These are phyloP conservation scores for Hippoglossus stenolepis DNA, from an alignment of 2,113 vertebrate species.

Conservation along the genomic window DNA sequence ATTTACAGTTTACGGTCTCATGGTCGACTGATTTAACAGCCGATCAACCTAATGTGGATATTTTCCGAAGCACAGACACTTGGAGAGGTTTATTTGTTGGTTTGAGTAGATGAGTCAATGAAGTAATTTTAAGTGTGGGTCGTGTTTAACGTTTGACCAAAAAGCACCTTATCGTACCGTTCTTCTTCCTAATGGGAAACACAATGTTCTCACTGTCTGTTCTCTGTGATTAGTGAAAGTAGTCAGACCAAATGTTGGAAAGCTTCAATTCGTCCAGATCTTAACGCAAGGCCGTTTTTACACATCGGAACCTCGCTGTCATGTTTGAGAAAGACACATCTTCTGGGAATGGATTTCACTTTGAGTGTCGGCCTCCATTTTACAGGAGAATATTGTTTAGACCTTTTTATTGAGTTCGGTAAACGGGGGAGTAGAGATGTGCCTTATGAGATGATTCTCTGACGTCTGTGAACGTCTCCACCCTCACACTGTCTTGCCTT, in stretches of 20 bases:
- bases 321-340: no score
- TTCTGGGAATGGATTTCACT: no score
- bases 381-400: background rate
- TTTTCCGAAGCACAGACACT: slow-evolving; percentile 7
- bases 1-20: background rate
- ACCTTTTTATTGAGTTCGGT: slow-evolving; percentile 13
- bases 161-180: slow-evolving; percentile 29
- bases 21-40: slow-evolving; percentile 4
- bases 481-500: slow-evolving; percentile 58
- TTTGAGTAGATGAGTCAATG: background rate
- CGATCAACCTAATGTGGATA: slow-evolving; percentile 3
- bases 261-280: background rate
- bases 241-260: background rate
- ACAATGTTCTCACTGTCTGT: no score
- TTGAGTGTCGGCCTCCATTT: background rate
- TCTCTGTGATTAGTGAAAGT: background rate
- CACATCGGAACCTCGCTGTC: no score
- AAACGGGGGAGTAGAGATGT: slow-evolving; percentile 49
- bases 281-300: background rate
- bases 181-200: background rate
- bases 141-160: slow-evolving; percentile 22
- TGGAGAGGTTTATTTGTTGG: background rate
- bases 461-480: slow-evolving; percentile 32
- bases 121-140: background rate
- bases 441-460: slow-evolving; percentile 71